A percentile compares a stretch with the other conserved stretches of the same genome.
Conservation (phyloP, 2,888 invertebrate species). For the Anagyrus pseudococci region DNA sequence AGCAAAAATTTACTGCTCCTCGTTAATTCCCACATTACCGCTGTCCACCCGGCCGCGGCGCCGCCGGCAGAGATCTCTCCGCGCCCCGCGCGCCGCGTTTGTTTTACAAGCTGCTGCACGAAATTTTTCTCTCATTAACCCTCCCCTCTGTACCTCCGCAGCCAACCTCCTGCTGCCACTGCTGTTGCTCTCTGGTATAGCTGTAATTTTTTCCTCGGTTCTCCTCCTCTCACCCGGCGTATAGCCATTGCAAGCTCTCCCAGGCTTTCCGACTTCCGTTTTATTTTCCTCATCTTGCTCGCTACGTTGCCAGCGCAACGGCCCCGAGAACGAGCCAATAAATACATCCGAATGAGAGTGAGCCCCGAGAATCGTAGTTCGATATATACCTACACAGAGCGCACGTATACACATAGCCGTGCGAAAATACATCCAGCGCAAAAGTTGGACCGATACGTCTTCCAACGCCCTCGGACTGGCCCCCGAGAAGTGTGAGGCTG, state of each 20-base stretch:
- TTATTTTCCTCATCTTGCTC: conserved; percentile 13
- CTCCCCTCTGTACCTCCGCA: conserved; percentile 12
- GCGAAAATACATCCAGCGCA: conserved; percentile 33
- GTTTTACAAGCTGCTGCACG: conserved; percentile 11
- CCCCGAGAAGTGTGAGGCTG: conserved; percentile 18
- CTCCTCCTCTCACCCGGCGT: neutral
- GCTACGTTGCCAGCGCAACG: conserved; percentile 2
- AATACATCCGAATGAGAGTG: conserved; percentile 34
- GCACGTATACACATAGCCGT: neutral
- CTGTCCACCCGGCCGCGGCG: too few relatives aligned
- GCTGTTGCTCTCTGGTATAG: too few relatives aligned
- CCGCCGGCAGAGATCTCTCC: conserved; percentile 2
- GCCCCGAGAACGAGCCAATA: conserved; percentile 34
- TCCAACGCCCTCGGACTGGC: neutral
- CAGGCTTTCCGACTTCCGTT: neutral
- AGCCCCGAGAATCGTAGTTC: conserved; percentile 33
- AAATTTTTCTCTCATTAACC: conserved; percentile 37
- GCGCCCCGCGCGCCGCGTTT: conserved; percentile 7
- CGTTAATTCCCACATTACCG: conserved; percentile 30
- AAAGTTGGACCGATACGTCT: conserved; percentile 32
- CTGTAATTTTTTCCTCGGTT: conserved; percentile 11
- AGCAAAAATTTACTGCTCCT: conserved; percentile 4
- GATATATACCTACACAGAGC: conserved; percentile 13
- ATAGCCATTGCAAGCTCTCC: neutral
- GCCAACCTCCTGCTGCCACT: neutral